These are phyloP conservation scores for Acanthoscelides obtectus DNA, from an alignment of 2,888 invertebrate species.

Conservation along the genomic window DNA sequence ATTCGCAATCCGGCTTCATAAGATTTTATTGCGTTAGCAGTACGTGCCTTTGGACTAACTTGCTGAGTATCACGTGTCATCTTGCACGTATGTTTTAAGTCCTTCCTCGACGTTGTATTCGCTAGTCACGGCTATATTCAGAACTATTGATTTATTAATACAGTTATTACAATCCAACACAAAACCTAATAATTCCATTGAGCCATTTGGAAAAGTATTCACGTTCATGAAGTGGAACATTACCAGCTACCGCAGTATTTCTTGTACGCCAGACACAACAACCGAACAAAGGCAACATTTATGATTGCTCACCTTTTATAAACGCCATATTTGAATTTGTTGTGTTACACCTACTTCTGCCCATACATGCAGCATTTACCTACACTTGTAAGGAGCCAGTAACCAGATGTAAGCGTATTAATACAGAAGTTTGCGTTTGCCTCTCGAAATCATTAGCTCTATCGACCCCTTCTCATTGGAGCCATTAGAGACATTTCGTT, in stretches of 20 bases:
- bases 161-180: background rate
- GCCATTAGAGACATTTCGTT: too few species aligned
- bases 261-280: background rate
- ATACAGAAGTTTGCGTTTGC: background rate
- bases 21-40: too few species aligned
- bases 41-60: background rate
- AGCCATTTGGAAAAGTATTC: background rate
- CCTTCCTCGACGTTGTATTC: background rate
- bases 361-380: background rate
- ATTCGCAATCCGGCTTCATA: too few species aligned
- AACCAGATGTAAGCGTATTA: background rate
- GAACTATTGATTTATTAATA: background rate
- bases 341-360: slow-evolving; percentile 1
- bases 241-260: background rate
- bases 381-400: background rate
- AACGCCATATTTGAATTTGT: background rate
- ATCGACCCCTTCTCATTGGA: too few species aligned
- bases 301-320: slow-evolving; percentile 1
- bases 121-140: background rate
- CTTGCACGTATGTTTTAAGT: background rate
- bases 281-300: background rate
- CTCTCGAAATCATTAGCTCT: background rate
- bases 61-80: background rate
- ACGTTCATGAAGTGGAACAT: background rate
- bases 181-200: background rate